These are phyloP conservation scores for Bhutanitis thaidina DNA, from an alignment of 2,888 invertebrate genomes.

Conservation along the genomic window DNA sequence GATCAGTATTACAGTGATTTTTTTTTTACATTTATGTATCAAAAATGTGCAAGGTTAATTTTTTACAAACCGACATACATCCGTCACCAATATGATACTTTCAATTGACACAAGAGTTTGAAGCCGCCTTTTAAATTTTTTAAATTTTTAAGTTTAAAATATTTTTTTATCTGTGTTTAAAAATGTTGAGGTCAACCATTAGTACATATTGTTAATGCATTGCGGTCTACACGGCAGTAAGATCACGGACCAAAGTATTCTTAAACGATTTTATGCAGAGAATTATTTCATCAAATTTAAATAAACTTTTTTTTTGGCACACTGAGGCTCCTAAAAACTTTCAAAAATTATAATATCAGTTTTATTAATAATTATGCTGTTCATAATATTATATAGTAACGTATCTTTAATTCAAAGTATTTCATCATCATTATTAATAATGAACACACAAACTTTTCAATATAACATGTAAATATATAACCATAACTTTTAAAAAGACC, in stretches of 20 bases:
- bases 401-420: too few relatives aligned
- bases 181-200: conserved; percentile 54
- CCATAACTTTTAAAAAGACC: too few relatives aligned
- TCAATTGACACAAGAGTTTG: conserved; percentile 42
- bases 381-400: too few relatives aligned
- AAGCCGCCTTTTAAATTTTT: not conserved
- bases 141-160: conserved; percentile 16
- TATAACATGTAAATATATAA: too few relatives aligned
- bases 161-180: conserved; percentile 26
- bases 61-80: conserved; percentile 31
- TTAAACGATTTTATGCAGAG: too few relatives aligned
- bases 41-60: conserved; percentile 33
- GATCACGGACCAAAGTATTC: not conserved
- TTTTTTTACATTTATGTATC: conserved; percentile 38
- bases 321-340: too few relatives aligned
- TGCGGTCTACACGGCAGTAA: conserved; percentile 70
- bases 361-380: too few relatives aligned
- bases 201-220: conserved; percentile 70
- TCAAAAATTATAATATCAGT: too few relatives aligned
- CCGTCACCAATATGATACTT: conserved; percentile 53
- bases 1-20: conserved; percentile 64
- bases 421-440: too few relatives aligned
- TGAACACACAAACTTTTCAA: too few relatives aligned
- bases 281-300: not conserved
- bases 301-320: not conserved